Evolutionary conservation across 2,113 vertebrate genomes (phyloP).

Genomic region (chimpanzee (Pan troglodytes)): NHGRI_mPanTro3-v2.1_pri NC_072398.2:197540501-197541000

Average conservation of each 20-base stretch:
- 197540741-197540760: too few species aligned
- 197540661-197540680: constrained; percentile 10
- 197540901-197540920: background rate
- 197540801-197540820: background rate
- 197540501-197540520: constrained; percentile 68
- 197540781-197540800: background rate
- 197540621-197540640: background rate
- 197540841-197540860: background rate
- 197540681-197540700: background rate
- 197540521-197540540: constrained; percentile 64
- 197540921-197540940: background rate
- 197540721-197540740: background rate
- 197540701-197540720: background rate
- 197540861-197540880: background rate
- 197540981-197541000: background rate
- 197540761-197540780: too few species aligned
- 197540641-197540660: background rate
- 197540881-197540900: background rate
- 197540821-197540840: background rate
- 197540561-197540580: constrained; percentile 5
- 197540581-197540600: constrained; percentile 52
- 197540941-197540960: background rate
- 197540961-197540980: background rate
- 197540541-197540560: constrained; percentile 64
- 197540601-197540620: constrained; percentile 26